These are phyloP conservation scores for Drosophila azteca DNA, from an alignment of 1,140 invertebrate species.

Conservation along the genomic window DNA sequence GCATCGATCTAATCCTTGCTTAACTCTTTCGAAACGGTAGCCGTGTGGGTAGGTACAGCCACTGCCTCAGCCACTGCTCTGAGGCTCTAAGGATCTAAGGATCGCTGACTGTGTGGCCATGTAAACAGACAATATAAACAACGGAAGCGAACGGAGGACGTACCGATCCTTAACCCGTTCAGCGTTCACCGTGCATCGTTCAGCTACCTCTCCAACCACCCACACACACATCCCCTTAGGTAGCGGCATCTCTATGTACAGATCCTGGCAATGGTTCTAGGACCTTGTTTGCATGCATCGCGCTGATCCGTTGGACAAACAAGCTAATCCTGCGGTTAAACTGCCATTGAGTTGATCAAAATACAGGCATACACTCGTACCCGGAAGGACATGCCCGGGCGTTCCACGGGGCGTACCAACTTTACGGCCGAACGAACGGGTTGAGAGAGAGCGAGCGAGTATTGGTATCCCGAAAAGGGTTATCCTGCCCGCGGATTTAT, in stretches of 20 bases:
- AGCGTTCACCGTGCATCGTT: slow-evolving; percentile 60
- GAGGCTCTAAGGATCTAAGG: slow-evolving; percentile 19
- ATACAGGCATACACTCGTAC: slow-evolving; percentile 56
- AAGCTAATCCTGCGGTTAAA: slow-evolving; percentile 83
- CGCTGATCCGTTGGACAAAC: slow-evolving; percentile 77
- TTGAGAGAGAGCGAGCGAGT: slow-evolving; percentile 27
- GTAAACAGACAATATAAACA: slow-evolving; percentile 80
- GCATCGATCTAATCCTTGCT: slow-evolving; percentile 67
- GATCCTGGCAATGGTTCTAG: slow-evolving; percentile 12
- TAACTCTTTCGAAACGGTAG: slow-evolving; percentile 69
- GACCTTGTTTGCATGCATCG: slow-evolving; percentile 68
- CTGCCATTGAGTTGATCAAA: slow-evolving; percentile 81
- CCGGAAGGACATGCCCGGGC: slow-evolving; percentile 65
- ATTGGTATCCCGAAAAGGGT: slow-evolving; percentile 46
- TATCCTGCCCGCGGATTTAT: slow-evolving; percentile 59
- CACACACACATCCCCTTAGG: slow-evolving; percentile 4
- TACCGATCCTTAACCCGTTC: slow-evolving; percentile 62
- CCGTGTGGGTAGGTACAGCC: slow-evolving; percentile 60
- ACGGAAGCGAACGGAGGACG: slow-evolving; percentile 58
- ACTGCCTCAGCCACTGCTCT: slow-evolving; percentile 47
- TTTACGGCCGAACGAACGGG: slow-evolving; percentile 71
- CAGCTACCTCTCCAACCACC: neutral
- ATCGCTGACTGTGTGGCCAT: slow-evolving; percentile 52
- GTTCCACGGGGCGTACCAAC: slow-evolving; percentile 42
- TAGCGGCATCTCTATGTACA: neutral